Conservation (phyloP, 35 echinoderm and acorn worm genomes). For the Hemicentrotus pulcherrimus region DNA sequence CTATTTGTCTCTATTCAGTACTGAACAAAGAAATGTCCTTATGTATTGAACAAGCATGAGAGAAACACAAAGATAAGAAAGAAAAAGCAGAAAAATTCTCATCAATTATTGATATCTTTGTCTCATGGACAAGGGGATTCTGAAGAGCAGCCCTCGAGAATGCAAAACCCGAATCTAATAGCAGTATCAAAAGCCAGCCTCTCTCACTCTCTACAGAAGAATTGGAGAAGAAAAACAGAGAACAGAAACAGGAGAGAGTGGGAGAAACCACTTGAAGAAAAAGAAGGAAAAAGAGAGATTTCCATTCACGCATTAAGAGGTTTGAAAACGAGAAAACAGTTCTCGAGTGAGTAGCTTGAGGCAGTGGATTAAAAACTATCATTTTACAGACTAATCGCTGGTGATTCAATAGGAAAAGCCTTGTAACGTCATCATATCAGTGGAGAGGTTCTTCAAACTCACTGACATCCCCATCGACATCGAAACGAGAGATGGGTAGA, state of each 20-base stretch:
- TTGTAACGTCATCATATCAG: background rate
- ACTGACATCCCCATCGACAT: background rate
- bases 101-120: slow-evolving; percentile 40
- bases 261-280: background rate
- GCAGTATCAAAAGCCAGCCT: slow-evolving; percentile 16
- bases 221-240: background rate
- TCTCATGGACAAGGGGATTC: background rate
- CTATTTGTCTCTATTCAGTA: background rate
- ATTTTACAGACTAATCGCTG: slow-evolving; percentile 29
- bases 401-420: background rate
- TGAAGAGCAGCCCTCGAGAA: background rate
- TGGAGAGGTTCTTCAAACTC: background rate
- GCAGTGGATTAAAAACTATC: slow-evolving; percentile 42
- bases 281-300: background rate
- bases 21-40: background rate
- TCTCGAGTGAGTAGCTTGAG: slow-evolving; percentile 25
- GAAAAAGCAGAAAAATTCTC: background rate
- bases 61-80: background rate
- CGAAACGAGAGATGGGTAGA: background rate
- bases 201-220: background rate
- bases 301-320: background rate
- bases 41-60: background rate
- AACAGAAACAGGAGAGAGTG: background rate
- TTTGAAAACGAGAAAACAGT: background rate
- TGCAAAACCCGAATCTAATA: background rate